A percentile compares a stretch with the other conserved stretches of the same genome.
These are phyloP conservation scores for Syncerus caffer DNA, from an alignment of 2,797 vertebrate species.

Conservation along the genomic window DNA sequence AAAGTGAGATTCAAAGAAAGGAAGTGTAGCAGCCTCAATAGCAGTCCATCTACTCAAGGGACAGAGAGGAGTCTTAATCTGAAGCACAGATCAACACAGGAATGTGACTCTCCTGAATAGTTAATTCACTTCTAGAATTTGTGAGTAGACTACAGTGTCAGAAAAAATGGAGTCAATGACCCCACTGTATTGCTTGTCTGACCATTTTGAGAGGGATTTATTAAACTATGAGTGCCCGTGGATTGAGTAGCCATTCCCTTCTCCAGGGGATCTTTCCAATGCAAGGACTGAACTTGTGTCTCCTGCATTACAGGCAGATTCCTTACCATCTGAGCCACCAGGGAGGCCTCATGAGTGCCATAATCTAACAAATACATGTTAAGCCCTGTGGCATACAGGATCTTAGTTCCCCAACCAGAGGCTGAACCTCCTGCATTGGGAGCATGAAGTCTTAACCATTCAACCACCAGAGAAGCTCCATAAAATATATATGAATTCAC, in stretches of 20 bases:
- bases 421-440: background rate
- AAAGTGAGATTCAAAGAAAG: background rate
- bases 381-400: background rate
- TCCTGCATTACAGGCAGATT: background rate
- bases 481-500: background rate
- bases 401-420: background rate
- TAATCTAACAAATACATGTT: background rate
- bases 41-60: background rate
- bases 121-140: background rate
- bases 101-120: background rate
- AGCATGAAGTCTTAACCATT: background rate
- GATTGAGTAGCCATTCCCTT: background rate
- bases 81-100: background rate
- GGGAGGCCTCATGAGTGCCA: background rate
- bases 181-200: background rate
- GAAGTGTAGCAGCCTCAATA: background rate
- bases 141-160: background rate
- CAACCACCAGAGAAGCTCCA: background rate
- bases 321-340: background rate
- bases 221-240: background rate
- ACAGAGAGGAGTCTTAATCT: background rate
- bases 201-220: background rate
- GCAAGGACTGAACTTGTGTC: background rate
- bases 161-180: background rate
- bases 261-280: background rate